A percentile compares a stretch with the other conserved stretches of the same genome.
phyloP scores from a whole-genome alignment of 1,140 invertebrate genomes.

The Papilio polyxenes region DNA sequence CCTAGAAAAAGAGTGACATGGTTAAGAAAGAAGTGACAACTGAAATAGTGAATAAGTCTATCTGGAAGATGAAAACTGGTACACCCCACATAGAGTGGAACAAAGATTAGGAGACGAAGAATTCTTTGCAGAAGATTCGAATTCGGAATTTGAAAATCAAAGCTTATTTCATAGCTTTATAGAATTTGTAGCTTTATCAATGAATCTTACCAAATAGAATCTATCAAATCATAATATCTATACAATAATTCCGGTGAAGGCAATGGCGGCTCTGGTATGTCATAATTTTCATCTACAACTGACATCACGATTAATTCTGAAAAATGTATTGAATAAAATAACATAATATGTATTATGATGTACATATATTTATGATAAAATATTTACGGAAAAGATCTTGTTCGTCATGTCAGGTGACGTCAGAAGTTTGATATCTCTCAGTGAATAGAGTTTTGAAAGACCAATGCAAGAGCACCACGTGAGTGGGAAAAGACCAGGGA shows the following conservation, averaged over 20 bases:
- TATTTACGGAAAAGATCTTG: too few species aligned
- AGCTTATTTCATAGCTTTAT: constrained; percentile 23
- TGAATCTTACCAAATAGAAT: constrained; percentile 64
- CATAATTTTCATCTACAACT: constrained; percentile 52
- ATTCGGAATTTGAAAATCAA: background rate
- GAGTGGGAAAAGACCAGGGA: too few species aligned
- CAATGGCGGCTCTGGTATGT: constrained; percentile 52
- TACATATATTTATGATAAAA: background rate
- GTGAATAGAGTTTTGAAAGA: too few species aligned
- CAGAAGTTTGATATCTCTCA: too few species aligned
- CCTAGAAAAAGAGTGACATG: too few species aligned
- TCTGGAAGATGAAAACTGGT: too few species aligned
- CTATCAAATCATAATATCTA: constrained; percentile 65
- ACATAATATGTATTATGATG: background rate
- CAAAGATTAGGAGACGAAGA: background rate
- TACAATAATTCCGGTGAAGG: constrained; percentile 58
- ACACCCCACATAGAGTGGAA: background rate
- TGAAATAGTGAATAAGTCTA: too few species aligned
- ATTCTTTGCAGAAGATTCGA: background rate
- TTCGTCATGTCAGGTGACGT: too few species aligned
- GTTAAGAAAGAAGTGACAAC: too few species aligned
- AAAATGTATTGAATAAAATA: constrained; percentile 42
- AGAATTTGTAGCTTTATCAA: background rate
- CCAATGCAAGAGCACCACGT: too few species aligned
- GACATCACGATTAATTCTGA: constrained; percentile 70